Base-by-base conservation (phyloP, 2,797 vertebrate genomes). In the Pygocentrus nattereri region DNA sequence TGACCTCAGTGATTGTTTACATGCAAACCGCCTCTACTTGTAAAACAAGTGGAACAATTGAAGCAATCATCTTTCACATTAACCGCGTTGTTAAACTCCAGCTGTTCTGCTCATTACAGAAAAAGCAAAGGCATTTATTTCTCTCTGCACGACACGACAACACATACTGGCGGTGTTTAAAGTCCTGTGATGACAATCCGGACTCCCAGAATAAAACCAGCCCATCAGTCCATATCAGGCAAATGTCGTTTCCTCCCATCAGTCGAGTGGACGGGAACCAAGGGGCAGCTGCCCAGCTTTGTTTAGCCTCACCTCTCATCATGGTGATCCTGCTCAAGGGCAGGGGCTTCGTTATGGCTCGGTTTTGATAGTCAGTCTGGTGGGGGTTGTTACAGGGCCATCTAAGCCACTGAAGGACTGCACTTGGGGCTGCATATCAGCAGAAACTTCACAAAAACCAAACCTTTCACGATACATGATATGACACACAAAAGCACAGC, bases 241-340 rank as follows among this genome's bases (percentile, higher is more conserved):
- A 61, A 47, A 58, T 13, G 50, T n/a, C 54, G 67, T 61, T 72
- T 89, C 81, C 88, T 89, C 85, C 77, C 83, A 62, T 85, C 88
- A 78, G 79, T 47, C 16, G 82, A 89, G 56, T 15, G 62, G 61
- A 78, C 79, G 78, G 69, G 78, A 69, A 72, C 47, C 6, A 34
- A 70, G 56, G 91, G 87, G 87, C 89, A 89, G 87, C 88, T 89
- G 90, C 82, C 80, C 85, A 70, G 83, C 85, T 89, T 92, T 94
- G 90, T 91, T 93, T 91, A 91, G 89, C 84, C 88, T 89, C 76
- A 78, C 67, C 47, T 78, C 78, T 74, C 79, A 74, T 90, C 71
- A 85, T 52, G 83, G 90, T 90, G 85, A 89, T 93, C 90, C 85
- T 11, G 25, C 85, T 86, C 82, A 85, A 90, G 88, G 85, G 76